These are phyloP conservation scores for Neomonachus schauinslandi DNA, from an alignment of 2,113 vertebrate genomes.

Conservation along the genomic window DNA sequence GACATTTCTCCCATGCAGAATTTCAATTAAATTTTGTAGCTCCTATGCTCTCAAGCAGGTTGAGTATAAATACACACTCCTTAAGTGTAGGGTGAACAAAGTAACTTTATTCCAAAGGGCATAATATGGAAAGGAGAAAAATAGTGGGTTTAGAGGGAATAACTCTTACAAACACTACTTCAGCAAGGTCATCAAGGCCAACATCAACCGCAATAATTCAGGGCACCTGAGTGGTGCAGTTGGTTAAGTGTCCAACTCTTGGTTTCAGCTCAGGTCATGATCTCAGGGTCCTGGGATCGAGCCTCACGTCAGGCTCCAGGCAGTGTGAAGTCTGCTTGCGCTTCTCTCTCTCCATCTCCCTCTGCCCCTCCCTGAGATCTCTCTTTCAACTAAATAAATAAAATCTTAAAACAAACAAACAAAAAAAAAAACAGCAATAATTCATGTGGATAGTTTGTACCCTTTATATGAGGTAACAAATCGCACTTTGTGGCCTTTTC, in stretches of 20 bases:
- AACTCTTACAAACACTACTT: background rate
- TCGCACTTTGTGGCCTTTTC: background rate
- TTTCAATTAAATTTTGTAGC: background rate
- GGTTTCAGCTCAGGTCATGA: background rate
- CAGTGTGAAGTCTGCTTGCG: too few relatives aligned
- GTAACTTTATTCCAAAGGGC: background rate
- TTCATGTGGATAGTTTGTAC: background rate
- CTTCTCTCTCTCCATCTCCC: too few relatives aligned
- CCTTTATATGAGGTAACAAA: background rate
- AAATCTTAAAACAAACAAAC: background rate
- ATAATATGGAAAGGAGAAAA: background rate
- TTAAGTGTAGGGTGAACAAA: background rate
- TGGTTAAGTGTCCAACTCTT: background rate
- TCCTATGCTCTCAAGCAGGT: background rate
- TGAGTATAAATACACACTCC: background rate
- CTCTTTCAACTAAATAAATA: too few relatives aligned
- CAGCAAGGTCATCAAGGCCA: background rate
- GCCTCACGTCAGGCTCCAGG: background rate
- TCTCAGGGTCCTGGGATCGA: background rate
- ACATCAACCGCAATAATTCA: background rate
- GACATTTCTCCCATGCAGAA: background rate
- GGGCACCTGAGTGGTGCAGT: too few relatives aligned
- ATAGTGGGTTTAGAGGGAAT: background rate
- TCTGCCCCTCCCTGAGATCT: too few relatives aligned
- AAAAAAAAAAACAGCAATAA: too few relatives aligned